Conservation (phyloP, 2,888 invertebrate species). For the Tortrix viridana region DNA sequence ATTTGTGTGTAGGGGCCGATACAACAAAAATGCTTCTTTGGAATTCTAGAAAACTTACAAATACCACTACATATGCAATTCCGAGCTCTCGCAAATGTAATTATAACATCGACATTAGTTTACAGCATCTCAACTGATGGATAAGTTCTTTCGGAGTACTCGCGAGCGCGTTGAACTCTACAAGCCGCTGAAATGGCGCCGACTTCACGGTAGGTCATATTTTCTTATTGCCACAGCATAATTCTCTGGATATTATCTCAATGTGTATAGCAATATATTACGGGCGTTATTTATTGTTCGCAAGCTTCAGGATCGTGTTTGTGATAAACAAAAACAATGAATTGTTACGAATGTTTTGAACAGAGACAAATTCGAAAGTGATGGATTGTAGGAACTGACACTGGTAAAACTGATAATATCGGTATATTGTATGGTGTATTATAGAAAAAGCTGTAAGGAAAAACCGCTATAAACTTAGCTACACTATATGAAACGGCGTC, state of each 20-base stretch:
- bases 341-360: slow-evolving; percentile 7
- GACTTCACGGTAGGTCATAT: slow-evolving; percentile 18
- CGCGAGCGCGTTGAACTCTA: slow-evolving; percentile 26
- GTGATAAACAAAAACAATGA: slow-evolving; percentile 27
- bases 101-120: too few relatives aligned
- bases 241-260: slow-evolving; percentile 32
- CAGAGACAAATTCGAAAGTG: slow-evolving; percentile 6
- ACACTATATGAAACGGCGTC: too few relatives aligned
- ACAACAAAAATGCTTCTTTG: too few relatives aligned
- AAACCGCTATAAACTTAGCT: too few relatives aligned
- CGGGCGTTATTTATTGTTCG: slow-evolving; percentile 25
- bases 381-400: not conserved
- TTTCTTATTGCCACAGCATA: slow-evolving; percentile 35
- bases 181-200: slow-evolving; percentile 9
- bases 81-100: too few relatives aligned
- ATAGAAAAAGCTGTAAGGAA: too few relatives aligned
- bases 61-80: too few relatives aligned
- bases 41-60: too few relatives aligned
- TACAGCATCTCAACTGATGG: too few relatives aligned
- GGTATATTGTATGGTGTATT: too few relatives aligned
- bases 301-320: slow-evolving; percentile 26
- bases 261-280: slow-evolving; percentile 34
- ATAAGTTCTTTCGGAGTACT: not conserved
- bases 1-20: too few relatives aligned
- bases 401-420: not conserved